Evolutionary conservation across 1,140 invertebrate genomes (phyloP).

Genomic region (Acromyrmex charruanus): DNA sequence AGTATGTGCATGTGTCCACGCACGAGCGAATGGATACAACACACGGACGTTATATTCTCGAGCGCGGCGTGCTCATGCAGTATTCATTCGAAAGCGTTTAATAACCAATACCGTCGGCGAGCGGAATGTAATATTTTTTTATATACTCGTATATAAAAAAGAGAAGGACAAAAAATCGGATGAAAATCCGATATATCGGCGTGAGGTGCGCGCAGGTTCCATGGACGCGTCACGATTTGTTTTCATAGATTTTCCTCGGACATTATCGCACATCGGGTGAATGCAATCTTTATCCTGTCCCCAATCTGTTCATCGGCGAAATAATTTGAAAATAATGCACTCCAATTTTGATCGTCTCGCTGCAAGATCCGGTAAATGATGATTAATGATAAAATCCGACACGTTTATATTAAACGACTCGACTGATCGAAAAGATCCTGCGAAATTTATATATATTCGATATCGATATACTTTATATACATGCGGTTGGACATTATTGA

Average conservation of each 20-base stretch:
- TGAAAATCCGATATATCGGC: conserved; percentile 52
- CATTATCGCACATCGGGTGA: conserved; percentile 54
- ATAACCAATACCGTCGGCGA: conserved; percentile 60
- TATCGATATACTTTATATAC: conserved; percentile 43
- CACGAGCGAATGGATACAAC: conserved; percentile 6
- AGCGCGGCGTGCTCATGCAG: conserved; percentile 55
- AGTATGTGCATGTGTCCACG: neutral
- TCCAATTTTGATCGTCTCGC: conserved; percentile 47
- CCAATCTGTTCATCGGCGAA: conserved; percentile 3
- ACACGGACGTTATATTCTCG: conserved; percentile 50
- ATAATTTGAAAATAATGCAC: conserved; percentile 55
- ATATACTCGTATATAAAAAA: conserved; percentile 49
- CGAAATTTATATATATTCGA: conserved; percentile 50
- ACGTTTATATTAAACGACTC: conserved; percentile 47
- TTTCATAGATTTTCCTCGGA: conserved; percentile 52
- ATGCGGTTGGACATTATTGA: conserved; percentile 54
- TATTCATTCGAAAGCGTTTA: conserved; percentile 63
- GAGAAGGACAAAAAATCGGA: conserved; percentile 1
- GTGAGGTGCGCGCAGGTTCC: neutral
- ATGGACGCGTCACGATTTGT: conserved; percentile 42
- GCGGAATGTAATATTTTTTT: conserved; percentile 64
- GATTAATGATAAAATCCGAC: conserved; percentile 70
- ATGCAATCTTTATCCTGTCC: conserved; percentile 38
- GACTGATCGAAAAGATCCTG: conserved; percentile 22
- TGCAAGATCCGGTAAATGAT: conserved; percentile 42